A percentile compares a stretch with the other conserved stretches of the same genome.
These are phyloP conservation scores for Anniella stebbinsi DNA, from an alignment of 2,797 vertebrate genomes.

Conservation along the genomic window DNA sequence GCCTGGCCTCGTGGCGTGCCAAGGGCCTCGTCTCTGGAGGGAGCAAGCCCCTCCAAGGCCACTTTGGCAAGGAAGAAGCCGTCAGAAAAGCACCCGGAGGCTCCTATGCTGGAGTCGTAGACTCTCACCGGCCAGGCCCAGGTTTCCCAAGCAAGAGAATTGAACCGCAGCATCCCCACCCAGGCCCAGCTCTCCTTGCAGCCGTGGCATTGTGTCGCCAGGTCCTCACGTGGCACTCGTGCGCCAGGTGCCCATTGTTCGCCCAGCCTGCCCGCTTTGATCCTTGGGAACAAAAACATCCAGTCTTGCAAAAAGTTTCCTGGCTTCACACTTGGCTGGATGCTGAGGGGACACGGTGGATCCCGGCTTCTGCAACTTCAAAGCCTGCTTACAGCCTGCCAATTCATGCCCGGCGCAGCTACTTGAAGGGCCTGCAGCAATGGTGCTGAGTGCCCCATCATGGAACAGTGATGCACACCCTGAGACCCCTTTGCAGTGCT, in stretches of 20 bases:
- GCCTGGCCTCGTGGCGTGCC: too few relatives aligned
- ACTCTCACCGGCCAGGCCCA: constrained; percentile 42
- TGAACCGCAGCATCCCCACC: neutral
- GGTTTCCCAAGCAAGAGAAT: neutral
- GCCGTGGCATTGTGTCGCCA: constrained; percentile 61
- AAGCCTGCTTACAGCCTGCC: too few relatives aligned
- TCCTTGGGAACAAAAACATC: constrained; percentile 63
- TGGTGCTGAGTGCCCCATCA: neutral
- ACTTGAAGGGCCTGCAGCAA: neutral
- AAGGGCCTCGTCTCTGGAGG: neutral
- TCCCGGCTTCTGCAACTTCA: neutral
- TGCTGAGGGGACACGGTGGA: neutral
- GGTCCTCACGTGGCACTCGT: constrained; percentile 26
- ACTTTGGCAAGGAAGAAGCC: too few relatives aligned
- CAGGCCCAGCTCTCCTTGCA: neutral
- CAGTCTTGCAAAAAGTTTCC: constrained; percentile 61
- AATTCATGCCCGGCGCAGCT: too few relatives aligned
- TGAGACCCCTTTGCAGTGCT: too few relatives aligned
- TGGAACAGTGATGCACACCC: neutral
- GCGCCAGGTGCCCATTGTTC: constrained; percentile 54
- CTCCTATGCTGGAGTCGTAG: neutral
- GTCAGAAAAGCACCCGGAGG: too few relatives aligned
- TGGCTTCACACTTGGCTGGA: constrained; percentile 60
- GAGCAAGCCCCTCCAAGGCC: too few relatives aligned
- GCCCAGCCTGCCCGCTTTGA: constrained; percentile 47